Evolutionary conservation across 2,113 vertebrate genomes (phyloP), one percentile per base, ranked within the genome.

Genomic region (Oncorhynchus clarkii): DNA sequence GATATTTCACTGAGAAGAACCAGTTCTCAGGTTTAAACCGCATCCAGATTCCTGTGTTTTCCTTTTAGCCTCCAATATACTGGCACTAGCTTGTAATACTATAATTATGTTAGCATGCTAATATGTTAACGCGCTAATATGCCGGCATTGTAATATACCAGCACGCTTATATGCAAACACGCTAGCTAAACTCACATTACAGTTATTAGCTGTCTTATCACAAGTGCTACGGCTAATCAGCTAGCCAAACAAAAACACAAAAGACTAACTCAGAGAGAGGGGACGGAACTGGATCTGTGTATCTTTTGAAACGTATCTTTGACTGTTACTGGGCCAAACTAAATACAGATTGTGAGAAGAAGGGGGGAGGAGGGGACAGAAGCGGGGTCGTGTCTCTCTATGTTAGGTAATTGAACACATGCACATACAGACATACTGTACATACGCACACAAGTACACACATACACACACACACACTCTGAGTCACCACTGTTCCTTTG

Each of bases 401-500:
- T 90, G 89, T 91, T 90, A 91, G 93, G 91, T 92, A 93, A 93
- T 89, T 89, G 93, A 93, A 27, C 73, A 80, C 80, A 83, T 72
- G 27, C 34, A 73, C 1, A 54, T 81, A 73, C 1, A 51, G 81
- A 73, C 48, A 24, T 76, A 81, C 78, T 65, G 84, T 77, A 74
- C 75, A 75, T 79, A 81, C 64, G 76, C 22, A 85, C 86, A 85
- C 68, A 51, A 22, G 70, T 49, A 26, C 31, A 45, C 57, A 64
- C 29, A 64, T 26, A 34, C 54, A 39, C 16, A 72, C 22, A 39
- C 22, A 31, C 49, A 11, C 39, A 91, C 90, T 92, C 92, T 93
- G 93, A 93, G 93, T 91, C 93, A 95, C 93, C 92, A 88, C 92
- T 86, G 84, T 92, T 94, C 94, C 92, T 96, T 96, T 97, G 96